These are phyloP conservation scores for Urocynchramus pylzowi DNA, from an alignment of 2,113 vertebrate species.

Conservation along the genomic window DNA sequence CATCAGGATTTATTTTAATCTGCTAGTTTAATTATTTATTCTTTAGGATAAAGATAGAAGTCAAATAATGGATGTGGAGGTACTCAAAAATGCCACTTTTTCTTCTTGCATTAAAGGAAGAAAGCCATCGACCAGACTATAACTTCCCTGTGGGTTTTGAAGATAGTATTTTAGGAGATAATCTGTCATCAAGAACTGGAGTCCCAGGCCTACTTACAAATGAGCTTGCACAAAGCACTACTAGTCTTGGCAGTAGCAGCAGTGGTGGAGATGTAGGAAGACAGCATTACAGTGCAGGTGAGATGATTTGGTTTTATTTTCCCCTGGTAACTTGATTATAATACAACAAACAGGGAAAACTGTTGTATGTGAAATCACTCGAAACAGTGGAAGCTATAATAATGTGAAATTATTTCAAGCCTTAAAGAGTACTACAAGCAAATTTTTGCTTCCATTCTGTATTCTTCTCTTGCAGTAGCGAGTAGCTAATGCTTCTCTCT, in stretches of 20 bases:
- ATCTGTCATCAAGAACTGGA: conserved; percentile 55
- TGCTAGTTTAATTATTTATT: neutral
- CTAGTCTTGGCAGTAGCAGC: conserved; percentile 90
- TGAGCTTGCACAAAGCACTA: conserved; percentile 87
- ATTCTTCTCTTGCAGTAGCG: neutral
- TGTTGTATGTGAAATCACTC: neutral
- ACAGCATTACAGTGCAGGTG: conserved; percentile 68
- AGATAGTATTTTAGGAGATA: conserved; percentile 79
- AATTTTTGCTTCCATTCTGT: neutral
- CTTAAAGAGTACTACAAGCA: neutral
- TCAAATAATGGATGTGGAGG: neutral
- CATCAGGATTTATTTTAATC: neutral
- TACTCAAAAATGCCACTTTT: neutral
- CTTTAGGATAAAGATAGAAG: neutral
- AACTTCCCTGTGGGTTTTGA: conserved; percentile 86
- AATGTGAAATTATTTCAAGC: neutral
- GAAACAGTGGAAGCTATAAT: neutral
- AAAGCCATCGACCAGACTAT: conserved; percentile 68
- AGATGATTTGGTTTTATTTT: neutral
- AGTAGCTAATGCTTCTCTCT: neutral
- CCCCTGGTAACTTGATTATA: neutral
- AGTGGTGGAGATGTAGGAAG: conserved; percentile 87
- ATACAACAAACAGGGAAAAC: neutral
- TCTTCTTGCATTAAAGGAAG: conserved; percentile 77
- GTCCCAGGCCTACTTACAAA: conserved; percentile 76